Evolutionary conservation across 2,888 invertebrate genomes (phyloP).

Genomic region (Euproctis similis): DNA sequence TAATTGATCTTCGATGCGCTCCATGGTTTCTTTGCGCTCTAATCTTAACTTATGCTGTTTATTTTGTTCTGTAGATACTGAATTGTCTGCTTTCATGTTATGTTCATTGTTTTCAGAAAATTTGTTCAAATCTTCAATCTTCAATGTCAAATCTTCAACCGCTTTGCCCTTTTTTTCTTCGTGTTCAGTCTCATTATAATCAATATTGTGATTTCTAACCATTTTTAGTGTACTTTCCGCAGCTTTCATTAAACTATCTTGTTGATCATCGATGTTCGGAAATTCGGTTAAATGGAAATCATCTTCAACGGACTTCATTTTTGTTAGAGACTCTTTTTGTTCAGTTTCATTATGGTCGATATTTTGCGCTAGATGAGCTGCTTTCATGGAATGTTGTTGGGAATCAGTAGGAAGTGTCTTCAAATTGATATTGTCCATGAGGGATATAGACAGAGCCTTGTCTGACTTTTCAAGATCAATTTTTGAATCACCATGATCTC

Average conservation of each 20-base stretch:
- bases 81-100: too few relatives aligned
- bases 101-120: too few relatives aligned
- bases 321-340: neutral
- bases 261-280: neutral
- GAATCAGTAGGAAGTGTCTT: neutral
- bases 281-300: neutral
- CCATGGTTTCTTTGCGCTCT: too few relatives aligned
- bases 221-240: too few relatives aligned
- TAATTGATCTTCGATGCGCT: neutral
- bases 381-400: conserved; percentile 1
- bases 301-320: conserved; percentile 1
- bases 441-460: too few relatives aligned
- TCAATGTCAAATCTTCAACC: neutral
- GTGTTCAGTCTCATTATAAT: neutral
- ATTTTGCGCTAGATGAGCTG: conserved; percentile 1
- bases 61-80: too few relatives aligned
- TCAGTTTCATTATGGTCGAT: conserved; percentile 4
- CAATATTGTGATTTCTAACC: too few relatives aligned
- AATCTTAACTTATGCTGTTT: too few relatives aligned
- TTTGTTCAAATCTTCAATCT: too few relatives aligned
- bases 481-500: too few relatives aligned
- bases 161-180: neutral
- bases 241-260: neutral
- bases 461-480: too few relatives aligned
- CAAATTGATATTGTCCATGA: conserved; percentile 9